A percentile compares a stretch with the other conserved stretches of the same genome.
These are phyloP conservation scores for Azorinus chamasolen DNA, from an alignment of 2,888 invertebrate genomes.

Conservation along the genomic window DNA sequence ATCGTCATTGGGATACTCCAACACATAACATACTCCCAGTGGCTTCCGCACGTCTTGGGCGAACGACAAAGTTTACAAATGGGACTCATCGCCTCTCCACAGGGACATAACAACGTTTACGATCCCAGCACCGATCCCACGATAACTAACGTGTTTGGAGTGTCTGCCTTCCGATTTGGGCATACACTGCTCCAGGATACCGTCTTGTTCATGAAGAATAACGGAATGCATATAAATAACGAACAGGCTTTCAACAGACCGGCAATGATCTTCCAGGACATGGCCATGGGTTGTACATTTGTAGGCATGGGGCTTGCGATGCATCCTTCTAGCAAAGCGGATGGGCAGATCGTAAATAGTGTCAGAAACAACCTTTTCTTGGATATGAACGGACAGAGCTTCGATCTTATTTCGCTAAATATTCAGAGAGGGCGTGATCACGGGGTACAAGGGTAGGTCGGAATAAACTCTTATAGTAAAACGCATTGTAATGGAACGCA, in stretches of 20 bases:
- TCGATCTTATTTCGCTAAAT: conserved; percentile 95
- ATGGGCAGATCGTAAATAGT: conserved; percentile 57
- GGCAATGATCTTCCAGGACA: conserved; percentile 53
- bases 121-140: conserved; percentile 93
- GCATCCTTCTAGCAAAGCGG: conserved; percentile 60
- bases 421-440: conserved; percentile 96
- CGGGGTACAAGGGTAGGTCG: conserved; percentile 90
- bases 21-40: conserved; percentile 86
- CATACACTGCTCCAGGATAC: conserved; percentile 95
- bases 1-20: conserved; percentile 92
- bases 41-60: conserved; percentile 89
- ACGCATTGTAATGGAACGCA: too few species aligned
- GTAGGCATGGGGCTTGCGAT: conserved; percentile 56
- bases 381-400: conserved; percentile 71
- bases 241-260: conserved; percentile 69
- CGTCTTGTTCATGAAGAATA: conserved; percentile 59
- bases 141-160: conserved; percentile 94
- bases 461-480: too few species aligned
- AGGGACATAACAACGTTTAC: conserved; percentile 94
- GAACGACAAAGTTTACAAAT: conserved; percentile 31
- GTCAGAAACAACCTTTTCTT: conserved; percentile 94
- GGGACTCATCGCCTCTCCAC: conserved; percentile 89
- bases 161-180: conserved; percentile 97
- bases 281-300: conserved; percentile 51
- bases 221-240: conserved; percentile 47